Base-by-base conservation (phyloP, 92 coral and sea anemone genomes). In the Chrysogorgia sp. region DNA sequence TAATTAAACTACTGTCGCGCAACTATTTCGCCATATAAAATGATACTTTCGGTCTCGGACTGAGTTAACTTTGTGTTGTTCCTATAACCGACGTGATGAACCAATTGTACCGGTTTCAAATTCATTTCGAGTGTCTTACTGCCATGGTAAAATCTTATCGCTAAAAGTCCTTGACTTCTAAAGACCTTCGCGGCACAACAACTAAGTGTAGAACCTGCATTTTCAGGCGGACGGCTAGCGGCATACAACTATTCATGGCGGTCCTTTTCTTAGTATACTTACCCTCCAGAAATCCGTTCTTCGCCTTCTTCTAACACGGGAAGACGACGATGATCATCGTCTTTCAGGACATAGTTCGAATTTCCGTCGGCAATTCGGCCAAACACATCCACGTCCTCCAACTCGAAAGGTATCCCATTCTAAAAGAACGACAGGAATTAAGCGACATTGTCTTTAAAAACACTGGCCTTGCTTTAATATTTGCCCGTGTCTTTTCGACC, bases 221-320 rank as follows among this genome's bases (percentile, higher is more conserved):
- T 58, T 1, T 58, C 21, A n/a, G n/a, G n/a, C n/a, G n/a, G 56
- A 48, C 15, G 21, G 56, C 56, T 22, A 14, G 56, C 56, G 7
- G n/a, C n/a, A n/a, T n/a, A n/a, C n/a, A n/a, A n/a, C n/a, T n/a
- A n/a, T n/a, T n/a, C n/a, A n/a, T n/a, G n/a, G n/a, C n/a, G n/a
- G n/a, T n/a, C n/a, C n/a, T n/a, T n/a, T n/a, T n/a, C n/a, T n/a
- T n/a, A n/a, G n/a, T n/a, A n/a, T 22, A 91, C 97, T 41, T 60
- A 92, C 97, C 92, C 96, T 85, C 94, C 97, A 67, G 83, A 91
- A 40, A 92, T 37, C 2, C 85, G 78, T 45, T 84, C 77, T 17
- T 75, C 82, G 6, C 77, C 92, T 57, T 92, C 97, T 31, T 86
- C 91, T 65, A 92, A 40, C 28, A 90, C 86, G 32, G 97, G 97